Evolutionary conservation across 1,140 invertebrate species (phyloP), one percentile per base, ranked within the genome.

Genomic region (Rhopalosiphum maidis): DNA sequence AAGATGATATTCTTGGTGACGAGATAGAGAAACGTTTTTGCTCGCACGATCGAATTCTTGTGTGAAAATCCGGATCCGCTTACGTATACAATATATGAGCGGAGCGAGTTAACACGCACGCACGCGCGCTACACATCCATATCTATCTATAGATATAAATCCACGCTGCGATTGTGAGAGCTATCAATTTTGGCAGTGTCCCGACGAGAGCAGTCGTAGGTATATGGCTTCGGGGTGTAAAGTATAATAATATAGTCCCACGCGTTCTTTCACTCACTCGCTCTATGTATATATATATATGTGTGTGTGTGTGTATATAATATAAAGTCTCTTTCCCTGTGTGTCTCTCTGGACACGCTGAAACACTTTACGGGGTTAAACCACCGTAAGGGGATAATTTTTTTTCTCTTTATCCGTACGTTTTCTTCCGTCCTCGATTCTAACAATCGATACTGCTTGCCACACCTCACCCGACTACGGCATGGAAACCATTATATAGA

Each of bases 171-270:
- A 90, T 90, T 90, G 54, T 90, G 30, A 77, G 60, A 43, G 90
- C 90, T 91, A 91, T 91, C 60, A 91, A 91, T 91, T 91, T 91
- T 83, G 7, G 43, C 43, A n/a, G 46, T 35, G n/a, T 48, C 41
- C 35, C 82, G 21, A 37, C 82, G 37, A 82, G 60, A 68, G 60
- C 60, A 68, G 60, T 77, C 60, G 15, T n/a, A n/a, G 30, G n/a
- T 77, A 77, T 68, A 68, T 77, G 60, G 60, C 60, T 77, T 77
- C 60, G 30, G 60, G 60, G 60, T 77, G 60, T 77, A 77, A 77
- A 77, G 60, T 77, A 77, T 77, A 77, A 77, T 77, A 77, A 77
- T 77, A 77, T n/a, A n/a, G n/a, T n/a, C n/a, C 60, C 60, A 18
- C 60, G 4, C 30, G 15, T n/a, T 77, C 30, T 77, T 77, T 77